These are phyloP conservation scores for Myrmecobius fasciatus DNA, from an alignment of 2,113 vertebrate genomes.

Conservation along the genomic window DNA sequence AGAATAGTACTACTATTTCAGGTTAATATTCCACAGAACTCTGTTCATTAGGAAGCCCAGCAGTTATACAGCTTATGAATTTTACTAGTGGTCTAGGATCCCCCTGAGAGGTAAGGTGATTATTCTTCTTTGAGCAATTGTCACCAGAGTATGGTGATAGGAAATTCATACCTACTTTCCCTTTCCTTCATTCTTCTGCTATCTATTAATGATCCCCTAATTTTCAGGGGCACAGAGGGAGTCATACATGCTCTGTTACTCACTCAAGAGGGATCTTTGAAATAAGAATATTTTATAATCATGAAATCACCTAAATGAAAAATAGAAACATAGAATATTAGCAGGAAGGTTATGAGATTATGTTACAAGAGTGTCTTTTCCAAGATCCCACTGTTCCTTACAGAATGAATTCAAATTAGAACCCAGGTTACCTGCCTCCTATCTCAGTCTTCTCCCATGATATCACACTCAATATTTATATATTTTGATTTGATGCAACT, in stretches of 20 bases:
- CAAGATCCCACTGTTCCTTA: neutral
- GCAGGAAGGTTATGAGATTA: neutral
- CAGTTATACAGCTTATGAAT: neutral
- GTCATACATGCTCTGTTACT: neutral
- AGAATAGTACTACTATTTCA: neutral
- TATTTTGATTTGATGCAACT: neutral
- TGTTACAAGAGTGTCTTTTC: neutral
- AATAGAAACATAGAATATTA: neutral
- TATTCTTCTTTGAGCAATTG: neutral
- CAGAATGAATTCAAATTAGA: neutral
- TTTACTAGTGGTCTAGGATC: neutral
- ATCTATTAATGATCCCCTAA: neutral
- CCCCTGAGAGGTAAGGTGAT: neutral
- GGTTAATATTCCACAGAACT: neutral
- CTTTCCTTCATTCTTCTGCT: neutral
- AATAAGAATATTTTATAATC: neutral
- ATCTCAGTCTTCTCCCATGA: neutral
- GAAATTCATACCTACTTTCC: neutral
- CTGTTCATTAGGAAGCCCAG: neutral
- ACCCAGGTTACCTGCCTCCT: neutral
- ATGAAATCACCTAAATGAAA: neutral
- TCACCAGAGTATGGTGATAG: fast-evolving
- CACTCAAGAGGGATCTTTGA: neutral
- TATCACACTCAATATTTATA: neutral
- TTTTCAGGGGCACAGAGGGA: neutral